Percentiles rank a stretch among this genome's conserved stretches.
phyloP scores from a whole-genome alignment of 2,888 invertebrate genomes.

The Agrochola circellaris region DNA sequence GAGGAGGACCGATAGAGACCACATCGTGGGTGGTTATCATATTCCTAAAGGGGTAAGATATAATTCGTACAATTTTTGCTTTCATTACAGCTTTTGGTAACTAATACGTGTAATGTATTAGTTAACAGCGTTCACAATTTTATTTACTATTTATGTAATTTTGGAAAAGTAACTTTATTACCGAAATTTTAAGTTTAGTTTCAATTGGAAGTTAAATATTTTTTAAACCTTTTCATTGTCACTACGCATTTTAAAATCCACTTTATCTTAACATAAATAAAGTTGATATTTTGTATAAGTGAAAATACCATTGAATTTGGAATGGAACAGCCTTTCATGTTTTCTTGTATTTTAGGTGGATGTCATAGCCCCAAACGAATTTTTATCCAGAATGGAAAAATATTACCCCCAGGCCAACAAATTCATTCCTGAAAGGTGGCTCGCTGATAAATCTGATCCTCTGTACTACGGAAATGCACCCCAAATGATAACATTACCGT shows the following conservation, averaged over 20 bases:
- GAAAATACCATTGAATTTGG: background rate
- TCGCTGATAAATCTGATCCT: constrained; percentile 88
- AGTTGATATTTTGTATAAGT: background rate
- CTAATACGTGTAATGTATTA: background rate
- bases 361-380: constrained; percentile 94
- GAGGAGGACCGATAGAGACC: constrained; percentile 82
- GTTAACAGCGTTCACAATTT: background rate
- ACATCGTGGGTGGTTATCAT: constrained; percentile 82
- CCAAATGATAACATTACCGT: constrained; percentile 92
- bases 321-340: background rate
- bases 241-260: background rate
- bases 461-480: constrained; percentile 87
- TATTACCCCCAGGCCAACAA: constrained; percentile 90
- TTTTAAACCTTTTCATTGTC: background rate
- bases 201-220: no score
- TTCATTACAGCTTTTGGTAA: background rate
- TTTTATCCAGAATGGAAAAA: constrained; percentile 89
- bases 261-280: accelerated
- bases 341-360: constrained; percentile 90
- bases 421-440: constrained; percentile 93
- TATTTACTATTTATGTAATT: background rate
- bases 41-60: constrained; percentile 85
- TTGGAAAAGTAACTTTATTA: background rate
- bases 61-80: background rate
- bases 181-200: no score